Evolutionary conservation across 2,888 invertebrate genomes (phyloP), one percentile per base, ranked within the genome.

Genomic region (Orthosia gracilis): DNA sequence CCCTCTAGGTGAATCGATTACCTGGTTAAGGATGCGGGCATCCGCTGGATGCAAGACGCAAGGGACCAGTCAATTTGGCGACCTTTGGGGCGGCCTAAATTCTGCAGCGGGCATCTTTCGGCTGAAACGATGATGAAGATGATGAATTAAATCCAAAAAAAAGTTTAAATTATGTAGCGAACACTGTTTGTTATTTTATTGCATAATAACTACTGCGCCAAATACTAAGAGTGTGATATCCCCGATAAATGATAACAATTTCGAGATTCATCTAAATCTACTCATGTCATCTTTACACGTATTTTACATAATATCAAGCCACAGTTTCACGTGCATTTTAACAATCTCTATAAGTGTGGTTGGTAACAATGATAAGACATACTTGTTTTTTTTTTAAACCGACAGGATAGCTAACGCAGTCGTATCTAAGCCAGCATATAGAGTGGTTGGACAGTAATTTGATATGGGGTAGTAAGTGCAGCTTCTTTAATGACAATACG

Each of bases 261-360:
- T 64, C 59, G 63, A 78, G 64, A 71, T 78, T 77, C 18, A 52
- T 71, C 61, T 55, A 5, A 21, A 54, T 49, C 18, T 52, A 23
- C 17, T 62, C 40, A 40, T 40, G 26, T 23, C 18, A 62, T 55
- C 13, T 45, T 62, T 26, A 69, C 40, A 40, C 7, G 12, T 63
- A 23, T 40, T 76, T 76, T 71, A 61, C 63, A 64, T 78, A 71
- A 78, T 31, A 17, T 5, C 3, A 7, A 11, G 26, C 13, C 13
- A 31, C 61, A 12, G 50, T 47, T 76, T 62, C 59, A 72, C 76
- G 79, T 79, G 63, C 58, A 63, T 58, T 50, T 69, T 12, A 49
- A 47, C n/a, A 58, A 31, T 40, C 31, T 23, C 9, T 54, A 78
- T 69, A 74, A 59, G 47, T 15, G 18, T 31, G 31, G 12, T 47